phyloP scores from a whole-genome alignment of 2,113 vertebrate species.

The Orycteropus afer region DNA sequence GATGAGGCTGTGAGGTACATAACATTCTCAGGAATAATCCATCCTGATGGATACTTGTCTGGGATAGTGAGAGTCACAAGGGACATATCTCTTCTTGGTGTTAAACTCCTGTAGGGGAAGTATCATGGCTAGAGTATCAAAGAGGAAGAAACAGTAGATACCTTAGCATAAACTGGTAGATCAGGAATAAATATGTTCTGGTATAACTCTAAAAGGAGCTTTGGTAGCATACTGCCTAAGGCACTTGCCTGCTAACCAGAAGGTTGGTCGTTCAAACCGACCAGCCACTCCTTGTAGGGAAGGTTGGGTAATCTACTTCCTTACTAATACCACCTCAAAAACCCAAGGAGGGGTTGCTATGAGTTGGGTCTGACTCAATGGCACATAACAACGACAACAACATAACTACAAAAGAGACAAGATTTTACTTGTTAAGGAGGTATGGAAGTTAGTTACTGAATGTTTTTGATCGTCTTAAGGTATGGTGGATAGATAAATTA shows the following conservation, averaged over 20 bases:
- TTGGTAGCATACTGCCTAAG: too few species aligned
- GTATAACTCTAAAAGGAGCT: too few species aligned
- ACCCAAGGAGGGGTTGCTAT: too few species aligned
- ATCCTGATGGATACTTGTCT: not conserved
- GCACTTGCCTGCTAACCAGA: too few species aligned
- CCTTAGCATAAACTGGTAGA: not conserved
- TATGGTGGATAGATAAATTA: not conserved
- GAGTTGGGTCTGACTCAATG: too few species aligned
- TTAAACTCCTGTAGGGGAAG: not conserved
- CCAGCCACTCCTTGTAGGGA: too few species aligned
- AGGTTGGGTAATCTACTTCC: too few species aligned
- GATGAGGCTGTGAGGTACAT: not conserved
- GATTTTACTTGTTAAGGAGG: not conserved
- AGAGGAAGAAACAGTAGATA: not conserved
- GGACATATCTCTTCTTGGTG: not conserved
- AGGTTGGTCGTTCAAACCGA: too few species aligned
- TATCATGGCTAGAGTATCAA: not conserved
- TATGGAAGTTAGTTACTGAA: not conserved
- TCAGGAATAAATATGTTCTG: not conserved
- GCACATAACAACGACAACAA: too few species aligned
- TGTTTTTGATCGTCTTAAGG: not conserved
- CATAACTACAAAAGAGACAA: not conserved
- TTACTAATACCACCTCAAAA: too few species aligned
- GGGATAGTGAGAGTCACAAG: not conserved
- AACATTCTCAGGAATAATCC: not conserved